A percentile compares a stretch with the other conserved stretches of the same genome.
These are phyloP conservation scores for Eutrigla gurnardus DNA, from an alignment of 2,797 vertebrate genomes.

Conservation along the genomic window DNA sequence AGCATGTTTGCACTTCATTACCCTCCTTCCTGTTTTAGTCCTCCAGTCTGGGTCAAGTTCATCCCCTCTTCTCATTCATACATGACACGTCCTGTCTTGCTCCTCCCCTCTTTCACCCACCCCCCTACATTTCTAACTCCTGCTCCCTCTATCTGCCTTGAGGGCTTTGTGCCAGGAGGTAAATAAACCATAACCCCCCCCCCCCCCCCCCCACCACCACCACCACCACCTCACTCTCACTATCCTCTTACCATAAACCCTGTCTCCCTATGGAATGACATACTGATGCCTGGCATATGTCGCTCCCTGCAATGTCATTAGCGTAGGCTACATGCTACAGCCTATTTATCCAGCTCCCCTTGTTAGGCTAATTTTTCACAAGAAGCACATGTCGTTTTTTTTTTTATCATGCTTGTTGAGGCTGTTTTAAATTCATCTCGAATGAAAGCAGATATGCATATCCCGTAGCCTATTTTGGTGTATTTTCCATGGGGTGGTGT, in stretches of 20 bases:
- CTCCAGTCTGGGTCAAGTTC: slow-evolving; percentile 84
- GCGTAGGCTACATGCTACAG: slow-evolving; percentile 65
- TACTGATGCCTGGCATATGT: slow-evolving; percentile 83
- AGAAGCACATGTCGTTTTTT: slow-evolving; percentile 68
- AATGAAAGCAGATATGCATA: slow-evolving; percentile 51
- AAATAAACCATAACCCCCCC: slow-evolving; percentile 45
- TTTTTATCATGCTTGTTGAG: slow-evolving; percentile 57
- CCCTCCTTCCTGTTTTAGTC: slow-evolving; percentile 74
- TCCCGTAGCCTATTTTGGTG: slow-evolving; percentile 57
- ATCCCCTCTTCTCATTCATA: slow-evolving; percentile 72
- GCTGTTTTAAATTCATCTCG: slow-evolving; percentile 45
- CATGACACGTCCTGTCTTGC: slow-evolving; percentile 61
- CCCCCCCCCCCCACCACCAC: too few species aligned
- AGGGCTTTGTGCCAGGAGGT: slow-evolving; percentile 67
- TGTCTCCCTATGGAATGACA: slow-evolving; percentile 78
- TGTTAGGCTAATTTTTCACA: slow-evolving; percentile 73
- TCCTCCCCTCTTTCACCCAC: slow-evolving; percentile 66
- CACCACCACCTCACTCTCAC: slow-evolving; percentile 59
- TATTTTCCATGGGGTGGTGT: slow-evolving; percentile 62
- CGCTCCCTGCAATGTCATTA: slow-evolving; percentile 77
- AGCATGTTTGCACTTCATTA: slow-evolving; percentile 85
- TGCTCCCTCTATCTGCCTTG: slow-evolving; percentile 39
- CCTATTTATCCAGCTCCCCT: slow-evolving; percentile 70
- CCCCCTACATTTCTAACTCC: slow-evolving; percentile 47
- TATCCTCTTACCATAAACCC: slow-evolving; percentile 81